Evolutionary conservation across 2,888 invertebrate species (phyloP).

Genomic region (Cyaniris semiargus): DNA sequence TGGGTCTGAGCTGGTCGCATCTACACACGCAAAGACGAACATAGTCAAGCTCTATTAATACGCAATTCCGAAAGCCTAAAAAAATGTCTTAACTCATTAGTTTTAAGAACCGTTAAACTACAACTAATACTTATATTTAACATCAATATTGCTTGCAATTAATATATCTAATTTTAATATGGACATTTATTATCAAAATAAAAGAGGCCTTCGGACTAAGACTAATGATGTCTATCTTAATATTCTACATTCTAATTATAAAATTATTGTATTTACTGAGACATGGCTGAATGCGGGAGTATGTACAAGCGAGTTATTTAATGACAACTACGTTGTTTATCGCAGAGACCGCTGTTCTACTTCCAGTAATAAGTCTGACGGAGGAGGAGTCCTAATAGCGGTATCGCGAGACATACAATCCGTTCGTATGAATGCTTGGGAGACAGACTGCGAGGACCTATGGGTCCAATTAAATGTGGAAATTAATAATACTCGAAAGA

Average conservation of each 20-base stretch:
- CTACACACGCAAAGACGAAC: background rate
- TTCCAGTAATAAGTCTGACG: background rate
- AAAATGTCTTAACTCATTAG: too few relatives aligned
- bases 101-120: too few relatives aligned
- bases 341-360: background rate
- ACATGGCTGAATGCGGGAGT: too few relatives aligned
- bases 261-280: too few relatives aligned
- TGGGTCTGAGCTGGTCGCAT: background rate
- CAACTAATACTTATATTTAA: too few relatives aligned
- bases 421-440: background rate
- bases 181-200: too few relatives aligned
- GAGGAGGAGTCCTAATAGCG: background rate
- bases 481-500: background rate
- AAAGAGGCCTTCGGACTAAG: too few relatives aligned
- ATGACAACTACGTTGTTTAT: background rate
- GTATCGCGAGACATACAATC: background rate
- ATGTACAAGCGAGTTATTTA: background rate
- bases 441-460: background rate
- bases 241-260: too few relatives aligned
- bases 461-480: background rate
- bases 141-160: too few relatives aligned
- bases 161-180: too few relatives aligned
- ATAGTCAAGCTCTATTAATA: background rate
- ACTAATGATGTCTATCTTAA: too few relatives aligned
- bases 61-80: background rate